Base-by-base conservation (phyloP, 2,797 vertebrate genomes). In the Hoplostethus atlanticus region DNA sequence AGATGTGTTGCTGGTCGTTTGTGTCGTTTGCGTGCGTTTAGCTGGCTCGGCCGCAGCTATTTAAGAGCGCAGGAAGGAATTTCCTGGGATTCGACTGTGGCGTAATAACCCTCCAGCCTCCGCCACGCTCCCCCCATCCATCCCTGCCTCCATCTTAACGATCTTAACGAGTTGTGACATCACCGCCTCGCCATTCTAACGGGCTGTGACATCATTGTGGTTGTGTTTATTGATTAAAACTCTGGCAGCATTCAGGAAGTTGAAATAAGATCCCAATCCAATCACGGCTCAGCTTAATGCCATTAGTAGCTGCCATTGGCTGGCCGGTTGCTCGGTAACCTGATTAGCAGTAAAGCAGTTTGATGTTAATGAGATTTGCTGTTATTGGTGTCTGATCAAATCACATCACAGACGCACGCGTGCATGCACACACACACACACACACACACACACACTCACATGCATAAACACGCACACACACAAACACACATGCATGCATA, bases 221-320 rank as follows among this genome's bases (percentile, higher is more conserved):
- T 86, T 84, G 83, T 87, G 84, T 91, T 92, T 92, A 93, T 93
- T 93, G 93, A 95, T 94, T 93, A 90, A 94, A 94, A 92, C 62
- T 71, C 88, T 93, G 92, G 89, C 87, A 87, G 87, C 87, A 85
- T 90, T 90, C 87, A 88, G 90, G 91, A 94, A 94, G 91, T 92
- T 87, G 88, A 93, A 93, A 93, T 93, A 85, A 91, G 87, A 91
- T 86, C 85, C 82, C 90, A 94, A 94, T 95, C 92, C 93, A 93
- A 94, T 93, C 92, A 88, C 52, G 65, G 89, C 84, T 89, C 63
- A 62, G 78, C 92, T 79, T 95, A 95, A 95, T 95, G 93, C 89
- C 89, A 94, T 95, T 95, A 94, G 92, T 86, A 92, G 90, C 84
- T 88, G 87, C 93, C 91, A 95, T 95, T 95, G 93, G 92, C 94